Evolutionary conservation across 2,113 vertebrate genomes (phyloP).

Genomic region (Setophaga petechia): DNA sequence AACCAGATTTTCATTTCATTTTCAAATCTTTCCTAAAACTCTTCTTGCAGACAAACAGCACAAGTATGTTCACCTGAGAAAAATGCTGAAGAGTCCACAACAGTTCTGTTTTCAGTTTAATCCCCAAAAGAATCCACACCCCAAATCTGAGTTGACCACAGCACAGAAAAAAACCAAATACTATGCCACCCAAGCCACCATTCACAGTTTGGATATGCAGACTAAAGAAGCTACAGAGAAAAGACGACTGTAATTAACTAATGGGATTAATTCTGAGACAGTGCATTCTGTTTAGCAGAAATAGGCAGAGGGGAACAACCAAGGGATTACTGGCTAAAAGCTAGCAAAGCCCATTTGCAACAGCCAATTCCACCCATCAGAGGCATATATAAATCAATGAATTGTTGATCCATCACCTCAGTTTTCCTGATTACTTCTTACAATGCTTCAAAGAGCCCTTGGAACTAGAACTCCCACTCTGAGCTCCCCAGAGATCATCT

Average conservation of each 20-base stretch:
- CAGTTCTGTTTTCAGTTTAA: neutral
- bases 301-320: neutral
- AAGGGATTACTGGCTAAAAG: slow-evolving; percentile 3
- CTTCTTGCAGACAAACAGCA: neutral
- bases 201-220: neutral
- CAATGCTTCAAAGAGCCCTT: neutral
- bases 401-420: slow-evolving; percentile 13
- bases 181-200: neutral
- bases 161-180: neutral
- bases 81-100: neutral
- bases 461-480: neutral
- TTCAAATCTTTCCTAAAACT: neutral
- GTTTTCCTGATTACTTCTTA: neutral
- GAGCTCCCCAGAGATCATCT: neutral
- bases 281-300: neutral
- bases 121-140: neutral
- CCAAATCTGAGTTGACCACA: neutral
- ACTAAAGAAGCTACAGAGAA: neutral
- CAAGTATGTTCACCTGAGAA: neutral
- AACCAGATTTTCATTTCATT: neutral
- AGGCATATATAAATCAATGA: neutral
- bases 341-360: neutral
- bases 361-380: neutral
- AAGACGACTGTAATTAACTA: neutral
- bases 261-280: neutral